Evolutionary conservation across 2,888 invertebrate species (phyloP).

Genomic region (Diplazon laetatorius): DNA sequence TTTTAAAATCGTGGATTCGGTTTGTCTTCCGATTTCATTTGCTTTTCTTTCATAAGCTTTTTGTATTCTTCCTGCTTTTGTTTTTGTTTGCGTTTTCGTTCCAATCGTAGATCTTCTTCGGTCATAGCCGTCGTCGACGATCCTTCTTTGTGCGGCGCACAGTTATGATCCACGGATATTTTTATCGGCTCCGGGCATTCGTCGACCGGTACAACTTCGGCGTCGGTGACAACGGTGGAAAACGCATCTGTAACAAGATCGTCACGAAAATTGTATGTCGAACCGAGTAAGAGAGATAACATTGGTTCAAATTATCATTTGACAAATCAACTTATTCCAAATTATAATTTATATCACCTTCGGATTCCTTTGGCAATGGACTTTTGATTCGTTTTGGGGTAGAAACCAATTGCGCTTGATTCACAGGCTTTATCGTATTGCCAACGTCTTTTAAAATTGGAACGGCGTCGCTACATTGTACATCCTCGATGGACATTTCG

Average conservation of each 20-base stretch:
- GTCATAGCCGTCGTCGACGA: slow-evolving; percentile 51
- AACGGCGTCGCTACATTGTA: not conserved
- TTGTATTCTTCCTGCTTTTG: slow-evolving; percentile 74
- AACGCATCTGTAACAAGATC: slow-evolving; percentile 29
- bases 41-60: slow-evolving; percentile 67
- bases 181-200: slow-evolving; percentile 4
- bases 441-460: not conserved
- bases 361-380: slow-evolving; percentile 30
- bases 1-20: slow-evolving; percentile 54
- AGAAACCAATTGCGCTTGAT: not conserved
- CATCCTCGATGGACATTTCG: slow-evolving; percentile 3
- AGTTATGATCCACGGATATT: slow-evolving; percentile 27
- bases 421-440: not conserved
- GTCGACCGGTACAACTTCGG: slow-evolving; percentile 15
- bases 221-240: not conserved
- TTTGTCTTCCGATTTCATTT: slow-evolving; percentile 50
- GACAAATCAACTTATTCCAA: too few relatives aligned
- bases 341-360: slow-evolving; percentile 45
- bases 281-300: too few relatives aligned
- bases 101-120: slow-evolving; percentile 66
- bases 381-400: slow-evolving; percentile 37
- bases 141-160: slow-evolving; percentile 26
- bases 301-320: too few relatives aligned
- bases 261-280: not conserved
- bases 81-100: slow-evolving; percentile 73